Base-by-base conservation (phyloP, 2,888 invertebrate genomes). In the Plemyria rubiginata region DNA sequence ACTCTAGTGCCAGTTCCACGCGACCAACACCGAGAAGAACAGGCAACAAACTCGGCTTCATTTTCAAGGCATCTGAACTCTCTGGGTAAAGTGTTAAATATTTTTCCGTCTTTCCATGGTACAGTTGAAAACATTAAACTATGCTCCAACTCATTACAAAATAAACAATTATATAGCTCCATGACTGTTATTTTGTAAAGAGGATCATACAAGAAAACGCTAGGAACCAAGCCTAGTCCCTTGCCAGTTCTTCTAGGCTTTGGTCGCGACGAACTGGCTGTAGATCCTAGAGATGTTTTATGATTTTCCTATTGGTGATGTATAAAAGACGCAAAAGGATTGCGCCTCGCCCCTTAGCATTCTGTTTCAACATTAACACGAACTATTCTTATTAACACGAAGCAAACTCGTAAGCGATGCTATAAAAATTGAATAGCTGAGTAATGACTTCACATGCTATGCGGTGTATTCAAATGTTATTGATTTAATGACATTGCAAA, bases 361-460 rank as follows among this genome's bases (percentile, higher is more conserved):
- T 38, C 36, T 38, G 36, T 11, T 38, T 11, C 36, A 32, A 6
- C 4, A 32, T 32, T 8, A n/a, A n/a, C n/a, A n/a, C n/a, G n/a
- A n/a, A n/a, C n/a, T 36, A 36, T 38, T 38, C 6, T 38, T 38
- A 38, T 38, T 11, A 38, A 38, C 36, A 38, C 36, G 36, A 11
- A 38, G 36, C 36, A 38, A 38, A 38, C 9, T 38, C 36, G 36
- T 38, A 38, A 38, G 8, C 36, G 36, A 38, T 8, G 36, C 36
- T 11, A 38, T 38, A 38, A 38, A 32, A 38, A 38, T 38, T 38
- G 54, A 53, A 61, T 62, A 49, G 46, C 53, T 48, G 52, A 70
- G 70, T 80, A 79, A 77, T 43, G 43, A 57, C 50, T 57, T 51
- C 28, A 77, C 73, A 51, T 71, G 68, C 68, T 66, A 68, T 65